Evolutionary conservation across 2,113 vertebrate genomes (phyloP), one percentile per base, ranked within the genome.

Genomic region (Montifringilla adamsi): DNA sequence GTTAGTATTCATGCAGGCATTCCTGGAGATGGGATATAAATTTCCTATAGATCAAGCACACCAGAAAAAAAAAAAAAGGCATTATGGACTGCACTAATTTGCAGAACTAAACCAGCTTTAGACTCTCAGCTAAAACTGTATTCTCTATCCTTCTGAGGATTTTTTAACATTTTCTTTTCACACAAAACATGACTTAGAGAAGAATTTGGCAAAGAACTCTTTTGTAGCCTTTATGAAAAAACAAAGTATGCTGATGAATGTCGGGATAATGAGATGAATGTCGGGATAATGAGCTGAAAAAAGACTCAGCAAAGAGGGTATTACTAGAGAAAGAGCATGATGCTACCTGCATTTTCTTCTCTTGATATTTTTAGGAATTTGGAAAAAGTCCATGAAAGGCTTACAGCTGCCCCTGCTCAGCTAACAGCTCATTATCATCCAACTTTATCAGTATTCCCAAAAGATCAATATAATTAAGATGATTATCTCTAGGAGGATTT

Each of bases 401-500:
- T 89, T 58, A 85, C 15, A 89, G 55, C 81, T 94, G 85, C 39
- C 39, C 43, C 33, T 83, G 41, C 92, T 95, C 94, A 94, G 35
- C 52, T 81, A 55, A 80, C 78, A 93, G 78, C 17, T 96, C 87
- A 84, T 95, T 95, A 88, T 77, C 41, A 75, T 70, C 50, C 55
- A 82, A 76, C 41, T 58, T 87, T 77, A 95, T 55, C 87, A 86
- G 78, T 58, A 88, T 77, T 90, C 84, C 78, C 85, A 43, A 93
- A 85, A 86, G 87, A 94, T 77, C 87, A 90, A 90, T 88, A 90
- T 56, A 84, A 88, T 95, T 95, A 94, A 85, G 75, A 91, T 80
- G 1, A 86, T 91, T 91, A 91, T 95, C 59, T 88, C 59, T 77
- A 35, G 17, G 30, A 93, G 53, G 68, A 93, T 89, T 94, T 95